Conservation (phyloP, 2,888 invertebrate genomes). For the Cyclophora albipunctata region DNA sequence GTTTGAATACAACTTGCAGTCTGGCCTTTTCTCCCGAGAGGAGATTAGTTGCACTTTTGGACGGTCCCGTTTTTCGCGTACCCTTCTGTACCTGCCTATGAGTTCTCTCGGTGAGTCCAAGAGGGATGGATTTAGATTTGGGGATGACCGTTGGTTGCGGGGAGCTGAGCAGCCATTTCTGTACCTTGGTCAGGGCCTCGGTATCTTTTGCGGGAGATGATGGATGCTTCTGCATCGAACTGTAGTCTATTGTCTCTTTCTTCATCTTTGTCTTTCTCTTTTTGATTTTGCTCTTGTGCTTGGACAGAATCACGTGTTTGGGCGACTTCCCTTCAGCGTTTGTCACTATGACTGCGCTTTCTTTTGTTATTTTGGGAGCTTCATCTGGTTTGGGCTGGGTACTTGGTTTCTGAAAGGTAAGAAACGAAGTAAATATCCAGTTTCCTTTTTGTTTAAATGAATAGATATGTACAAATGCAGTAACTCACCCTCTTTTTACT, state of each 20-base stretch:
- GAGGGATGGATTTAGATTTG: conserved; percentile 90
- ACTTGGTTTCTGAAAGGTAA: conserved; percentile 51
- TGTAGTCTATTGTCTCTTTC: conserved; percentile 88
- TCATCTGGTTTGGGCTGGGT: conserved; percentile 51
- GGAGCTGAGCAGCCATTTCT: conserved; percentile 88
- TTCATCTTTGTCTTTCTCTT: conserved; percentile 76
- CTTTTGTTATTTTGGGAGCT: conserved; percentile 53
- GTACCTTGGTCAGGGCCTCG: conserved; percentile 83
- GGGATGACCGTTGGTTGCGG: conserved; percentile 79
- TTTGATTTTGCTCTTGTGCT: conserved; percentile 66
- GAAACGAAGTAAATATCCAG: background rate
- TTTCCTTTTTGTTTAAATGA: background rate
- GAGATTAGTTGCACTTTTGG: conserved; percentile 83
- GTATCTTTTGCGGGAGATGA: conserved; percentile 73
- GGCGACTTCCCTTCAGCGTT: conserved; percentile 75
- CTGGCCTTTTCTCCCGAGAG: conserved; percentile 81
- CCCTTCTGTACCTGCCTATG: conserved; percentile 68
- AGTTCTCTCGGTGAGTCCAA: conserved; percentile 77
- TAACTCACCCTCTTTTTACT: conserved; percentile 66
- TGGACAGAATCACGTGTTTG: conserved; percentile 68
- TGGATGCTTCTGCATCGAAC: conserved; percentile 78
- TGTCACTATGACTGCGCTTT: conserved; percentile 55
- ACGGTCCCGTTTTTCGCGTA: conserved; percentile 71
- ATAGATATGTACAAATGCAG: background rate
- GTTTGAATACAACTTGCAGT: conserved; percentile 89